These are phyloP conservation scores for Diogma glabrata DNA, from an alignment of 2,888 invertebrate genomes.

Conservation along the genomic window DNA sequence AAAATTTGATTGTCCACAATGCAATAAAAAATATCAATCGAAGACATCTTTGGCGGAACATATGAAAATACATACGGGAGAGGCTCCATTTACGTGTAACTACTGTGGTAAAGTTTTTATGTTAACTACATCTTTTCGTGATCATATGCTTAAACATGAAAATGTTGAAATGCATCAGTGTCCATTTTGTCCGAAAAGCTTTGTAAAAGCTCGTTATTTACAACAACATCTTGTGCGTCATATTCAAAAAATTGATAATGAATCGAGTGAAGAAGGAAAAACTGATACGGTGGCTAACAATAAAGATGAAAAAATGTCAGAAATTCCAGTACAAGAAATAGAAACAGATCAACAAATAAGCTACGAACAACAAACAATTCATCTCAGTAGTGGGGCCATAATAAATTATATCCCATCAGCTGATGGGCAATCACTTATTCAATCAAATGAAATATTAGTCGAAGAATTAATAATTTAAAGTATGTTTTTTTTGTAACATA, in stretches of 20 bases:
- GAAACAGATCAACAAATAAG: too few species aligned
- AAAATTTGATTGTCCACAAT: conserved; percentile 3
- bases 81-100: not conserved
- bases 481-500: too few species aligned
- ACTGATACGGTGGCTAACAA: not conserved
- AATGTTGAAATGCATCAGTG: conserved; percentile 6
- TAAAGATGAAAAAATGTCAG: too few species aligned
- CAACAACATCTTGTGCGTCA: conserved; percentile 5
- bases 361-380: too few species aligned
- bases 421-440: too few species aligned
- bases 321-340: too few species aligned
- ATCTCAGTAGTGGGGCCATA: too few species aligned
- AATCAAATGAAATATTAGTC: too few species aligned
- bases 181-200: conserved; percentile 6
- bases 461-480: too few species aligned
- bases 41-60: not conserved
- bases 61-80: conserved; percentile 2
- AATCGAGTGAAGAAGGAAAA: too few species aligned
- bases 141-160: conserved; percentile 7
- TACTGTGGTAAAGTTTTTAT: conserved; percentile 4
- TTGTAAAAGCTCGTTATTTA: conserved; percentile 4
- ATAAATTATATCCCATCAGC: too few species aligned
- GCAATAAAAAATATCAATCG: conserved; percentile 3
- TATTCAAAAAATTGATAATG: conserved; percentile 5
- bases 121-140: not conserved